A percentile compares a stretch with the other conserved stretches of the same genome.
Conservation (phyloP, 2,797 vertebrate species). For the Sparus aurata region DNA sequence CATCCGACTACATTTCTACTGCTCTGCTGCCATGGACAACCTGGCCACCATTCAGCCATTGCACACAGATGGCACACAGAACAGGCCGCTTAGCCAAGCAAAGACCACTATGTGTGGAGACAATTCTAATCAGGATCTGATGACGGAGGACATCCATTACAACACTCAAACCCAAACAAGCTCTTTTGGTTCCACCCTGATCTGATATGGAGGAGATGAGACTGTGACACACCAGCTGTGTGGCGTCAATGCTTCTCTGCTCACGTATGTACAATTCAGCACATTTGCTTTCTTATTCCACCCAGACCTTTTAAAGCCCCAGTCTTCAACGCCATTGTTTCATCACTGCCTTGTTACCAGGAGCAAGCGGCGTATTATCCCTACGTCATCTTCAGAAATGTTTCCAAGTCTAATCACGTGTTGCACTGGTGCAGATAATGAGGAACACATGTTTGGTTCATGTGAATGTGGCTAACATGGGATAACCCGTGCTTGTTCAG, state of each 20-base stretch:
- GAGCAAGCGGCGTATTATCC: slow-evolving; percentile 37
- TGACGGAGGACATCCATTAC: slow-evolving; percentile 34
- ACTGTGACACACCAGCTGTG: slow-evolving; percentile 53
- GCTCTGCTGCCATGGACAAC: slow-evolving; percentile 19
- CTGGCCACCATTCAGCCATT: slow-evolving; percentile 40
- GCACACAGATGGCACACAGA: slow-evolving; percentile 45
- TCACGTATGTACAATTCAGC: slow-evolving; percentile 40
- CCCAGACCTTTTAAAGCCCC: slow-evolving; percentile 44
- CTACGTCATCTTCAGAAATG: slow-evolving; percentile 49
- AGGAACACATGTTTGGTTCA: slow-evolving; percentile 71
- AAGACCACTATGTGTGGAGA: slow-evolving; percentile 27
- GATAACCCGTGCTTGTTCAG: slow-evolving; percentile 55
- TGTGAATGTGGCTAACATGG: slow-evolving; percentile 44
- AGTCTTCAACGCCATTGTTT: slow-evolving; percentile 39
- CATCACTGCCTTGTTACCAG: slow-evolving; percentile 49
- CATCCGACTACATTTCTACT: slow-evolving; percentile 5
- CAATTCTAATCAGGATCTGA: slow-evolving; percentile 49
- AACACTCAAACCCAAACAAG: slow-evolving; percentile 33
- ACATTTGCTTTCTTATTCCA: slow-evolving; percentile 51
- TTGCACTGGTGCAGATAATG: slow-evolving; percentile 55
- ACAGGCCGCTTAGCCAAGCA: slow-evolving; percentile 15
- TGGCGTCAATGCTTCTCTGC: slow-evolving; percentile 48
- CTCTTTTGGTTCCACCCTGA: slow-evolving; percentile 33
- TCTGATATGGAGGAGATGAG: slow-evolving; percentile 37
- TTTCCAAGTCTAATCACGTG: slow-evolving; percentile 58